Evolutionary conservation across 2,797 vertebrate species (phyloP).

Genomic region (Lepidocolaptes lacrymiger): DNA sequence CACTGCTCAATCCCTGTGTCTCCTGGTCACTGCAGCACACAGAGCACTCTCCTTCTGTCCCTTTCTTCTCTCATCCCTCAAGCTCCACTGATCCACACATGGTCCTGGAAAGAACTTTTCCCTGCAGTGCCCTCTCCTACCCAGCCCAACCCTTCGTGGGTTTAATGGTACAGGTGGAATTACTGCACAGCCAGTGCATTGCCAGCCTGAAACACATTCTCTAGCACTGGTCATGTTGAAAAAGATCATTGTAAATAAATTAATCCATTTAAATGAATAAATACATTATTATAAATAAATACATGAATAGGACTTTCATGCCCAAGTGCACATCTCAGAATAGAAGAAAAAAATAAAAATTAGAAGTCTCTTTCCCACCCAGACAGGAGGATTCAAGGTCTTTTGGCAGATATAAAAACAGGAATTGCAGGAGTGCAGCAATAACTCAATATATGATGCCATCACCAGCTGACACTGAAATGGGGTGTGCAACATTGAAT

Average conservation of each 20-base stretch:
- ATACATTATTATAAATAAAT: not conserved
- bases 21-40: not conserved
- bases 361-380: not conserved
- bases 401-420: not conserved
- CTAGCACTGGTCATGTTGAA: not conserved
- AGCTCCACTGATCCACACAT: not conserved
- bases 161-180: not conserved
- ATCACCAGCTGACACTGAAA: not conserved
- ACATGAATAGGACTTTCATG: not conserved
- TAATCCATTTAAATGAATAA: not conserved
- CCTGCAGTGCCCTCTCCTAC: not conserved
- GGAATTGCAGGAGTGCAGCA: not conserved
- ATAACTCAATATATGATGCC: not conserved
- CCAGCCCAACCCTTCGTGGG: not conserved
- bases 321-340: not conserved
- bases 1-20: not conserved
- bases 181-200: not conserved
- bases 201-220: not conserved
- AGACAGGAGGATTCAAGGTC: not conserved
- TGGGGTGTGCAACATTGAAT: not conserved
- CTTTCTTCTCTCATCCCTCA: not conserved
- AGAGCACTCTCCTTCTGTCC: not conserved
- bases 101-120: not conserved
- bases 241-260: not conserved
- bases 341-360: not conserved